phyloP scores from a whole-genome alignment of 2,113 vertebrate species.

The Ochotona princeps region DNA sequence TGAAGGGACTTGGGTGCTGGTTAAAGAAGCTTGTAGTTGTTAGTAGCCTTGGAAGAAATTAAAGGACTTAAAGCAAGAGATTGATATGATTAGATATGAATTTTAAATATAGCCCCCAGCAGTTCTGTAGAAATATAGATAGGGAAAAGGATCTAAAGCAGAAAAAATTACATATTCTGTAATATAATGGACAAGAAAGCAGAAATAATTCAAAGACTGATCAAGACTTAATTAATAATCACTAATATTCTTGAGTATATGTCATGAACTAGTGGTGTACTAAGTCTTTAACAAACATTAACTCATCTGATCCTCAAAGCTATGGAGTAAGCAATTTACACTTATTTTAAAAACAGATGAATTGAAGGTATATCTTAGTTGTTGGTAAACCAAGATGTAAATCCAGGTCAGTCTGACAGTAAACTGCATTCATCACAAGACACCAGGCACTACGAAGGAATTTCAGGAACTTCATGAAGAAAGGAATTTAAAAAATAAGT shows the following conservation, averaged over 20 bases:
- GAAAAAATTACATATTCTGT: background rate
- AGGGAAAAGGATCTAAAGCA: background rate
- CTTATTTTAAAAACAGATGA: background rate
- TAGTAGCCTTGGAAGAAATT: background rate
- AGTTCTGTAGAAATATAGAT: background rate
- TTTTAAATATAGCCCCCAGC: background rate
- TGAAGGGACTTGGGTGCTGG: background rate
- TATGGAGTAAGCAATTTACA: background rate
- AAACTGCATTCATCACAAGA: background rate
- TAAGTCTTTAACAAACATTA: background rate
- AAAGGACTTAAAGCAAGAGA: background rate
- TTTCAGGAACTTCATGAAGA: too few relatives aligned
- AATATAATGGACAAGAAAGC: slow-evolving; percentile 20
- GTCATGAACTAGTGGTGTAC: background rate
- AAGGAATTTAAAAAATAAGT: too few relatives aligned
- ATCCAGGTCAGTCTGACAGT: background rate
- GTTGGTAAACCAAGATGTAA: background rate
- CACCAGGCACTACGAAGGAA: background rate
- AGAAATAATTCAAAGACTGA: background rate
- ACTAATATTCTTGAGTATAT: background rate
- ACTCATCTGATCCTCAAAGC: background rate
- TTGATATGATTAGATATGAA: background rate
- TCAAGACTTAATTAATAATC: background rate
- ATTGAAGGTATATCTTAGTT: background rate
- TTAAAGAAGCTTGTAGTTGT: background rate